Evolutionary conservation across 2,113 vertebrate genomes (phyloP).

Genomic region (Prochilodus magdalenae): DNA sequence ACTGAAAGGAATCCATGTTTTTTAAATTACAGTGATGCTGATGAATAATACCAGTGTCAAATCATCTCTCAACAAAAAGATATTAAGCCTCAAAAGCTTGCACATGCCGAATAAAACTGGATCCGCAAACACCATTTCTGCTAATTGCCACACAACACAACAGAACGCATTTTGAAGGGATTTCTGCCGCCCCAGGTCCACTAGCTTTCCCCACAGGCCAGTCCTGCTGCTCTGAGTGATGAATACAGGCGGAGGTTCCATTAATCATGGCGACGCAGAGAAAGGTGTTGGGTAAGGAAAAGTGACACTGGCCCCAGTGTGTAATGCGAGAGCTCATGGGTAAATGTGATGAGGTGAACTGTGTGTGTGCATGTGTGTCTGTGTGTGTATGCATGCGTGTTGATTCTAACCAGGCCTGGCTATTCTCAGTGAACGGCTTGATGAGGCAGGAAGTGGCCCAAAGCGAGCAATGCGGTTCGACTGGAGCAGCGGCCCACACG

Average conservation of each 20-base stretch:
- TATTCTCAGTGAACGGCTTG: conserved; percentile 51
- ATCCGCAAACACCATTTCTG: conserved; percentile 11
- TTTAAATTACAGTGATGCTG: background rate
- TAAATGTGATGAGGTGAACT: conserved; percentile 30
- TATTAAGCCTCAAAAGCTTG: background rate
- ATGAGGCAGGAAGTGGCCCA: conserved; percentile 59
- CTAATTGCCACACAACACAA: conserved; percentile 25
- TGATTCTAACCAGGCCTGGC: conserved; percentile 56
- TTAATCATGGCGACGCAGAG: conserved; percentile 53
- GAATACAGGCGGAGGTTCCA: conserved; percentile 40
- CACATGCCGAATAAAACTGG: background rate
- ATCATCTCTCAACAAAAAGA: conserved; percentile 10
- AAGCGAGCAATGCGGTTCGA: conserved; percentile 35
- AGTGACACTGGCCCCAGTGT: conserved; percentile 45
- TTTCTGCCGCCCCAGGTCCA: conserved; percentile 23
- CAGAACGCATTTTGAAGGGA: background rate
- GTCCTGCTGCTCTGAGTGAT: conserved; percentile 37
- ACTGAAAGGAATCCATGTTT: background rate
- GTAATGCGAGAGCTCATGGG: conserved; percentile 42
- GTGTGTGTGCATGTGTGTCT: conserved; percentile 26
- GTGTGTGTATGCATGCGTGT: conserved; percentile 15
- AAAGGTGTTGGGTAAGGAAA: conserved; percentile 55
- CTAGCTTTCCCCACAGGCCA: conserved; percentile 21
- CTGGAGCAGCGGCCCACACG: conserved; percentile 50
- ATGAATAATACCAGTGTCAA: conserved; percentile 2